These are phyloP conservation scores for Ascidia mentula DNA, from an alignment of 23 tunicate genomes.

Conservation along the genomic window DNA sequence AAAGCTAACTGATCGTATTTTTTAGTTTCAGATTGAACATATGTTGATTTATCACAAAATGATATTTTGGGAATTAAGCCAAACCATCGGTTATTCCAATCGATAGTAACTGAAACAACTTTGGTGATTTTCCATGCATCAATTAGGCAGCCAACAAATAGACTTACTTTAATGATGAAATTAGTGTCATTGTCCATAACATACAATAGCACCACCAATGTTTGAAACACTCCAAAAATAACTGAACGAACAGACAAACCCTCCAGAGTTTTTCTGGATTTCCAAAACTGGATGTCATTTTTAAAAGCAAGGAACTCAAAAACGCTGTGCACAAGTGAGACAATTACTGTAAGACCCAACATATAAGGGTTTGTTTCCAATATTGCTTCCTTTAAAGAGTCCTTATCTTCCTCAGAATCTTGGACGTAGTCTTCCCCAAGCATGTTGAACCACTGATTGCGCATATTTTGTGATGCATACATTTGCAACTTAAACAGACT, in stretches of 20 bases:
- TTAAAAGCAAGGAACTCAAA: slow-evolving; percentile 94
- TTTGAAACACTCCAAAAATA: slow-evolving; percentile 61
- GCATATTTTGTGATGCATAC: slow-evolving; percentile 86
- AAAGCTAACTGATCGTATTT: slow-evolving; percentile 94
- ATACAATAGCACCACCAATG: slow-evolving; percentile 82
- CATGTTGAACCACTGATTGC: slow-evolving; percentile 71
- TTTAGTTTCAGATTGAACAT: slow-evolving; percentile 86
- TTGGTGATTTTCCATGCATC: slow-evolving; percentile 97
- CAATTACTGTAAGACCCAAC: slow-evolving; percentile 81
- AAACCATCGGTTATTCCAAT: slow-evolving; percentile 34
- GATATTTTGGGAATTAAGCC: slow-evolving; percentile 69
- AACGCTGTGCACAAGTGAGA: slow-evolving; percentile 86
- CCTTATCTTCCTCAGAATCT: slow-evolving; percentile 71
- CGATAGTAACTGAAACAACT: slow-evolving; percentile 67
- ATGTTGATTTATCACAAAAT: slow-evolving; percentile 82
- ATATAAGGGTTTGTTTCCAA: slow-evolving; percentile 90
- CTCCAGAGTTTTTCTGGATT: slow-evolving; percentile 72
- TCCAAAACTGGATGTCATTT: slow-evolving; percentile 99
- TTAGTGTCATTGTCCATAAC: slow-evolving; percentile 94
- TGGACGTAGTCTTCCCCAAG: slow-evolving; percentile 64
- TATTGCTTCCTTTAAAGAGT: slow-evolving; percentile 68
- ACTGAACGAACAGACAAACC: slow-evolving; percentile 94
- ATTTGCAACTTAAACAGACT: slow-evolving; percentile 85
- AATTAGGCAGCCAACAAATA: slow-evolving; percentile 84
- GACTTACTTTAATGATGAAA: slow-evolving; percentile 80